Evolutionary conservation across 2,888 invertebrate genomes (phyloP), one percentile per base, ranked within the genome.

Genomic region (Sarcophaga subvicina): DNA sequence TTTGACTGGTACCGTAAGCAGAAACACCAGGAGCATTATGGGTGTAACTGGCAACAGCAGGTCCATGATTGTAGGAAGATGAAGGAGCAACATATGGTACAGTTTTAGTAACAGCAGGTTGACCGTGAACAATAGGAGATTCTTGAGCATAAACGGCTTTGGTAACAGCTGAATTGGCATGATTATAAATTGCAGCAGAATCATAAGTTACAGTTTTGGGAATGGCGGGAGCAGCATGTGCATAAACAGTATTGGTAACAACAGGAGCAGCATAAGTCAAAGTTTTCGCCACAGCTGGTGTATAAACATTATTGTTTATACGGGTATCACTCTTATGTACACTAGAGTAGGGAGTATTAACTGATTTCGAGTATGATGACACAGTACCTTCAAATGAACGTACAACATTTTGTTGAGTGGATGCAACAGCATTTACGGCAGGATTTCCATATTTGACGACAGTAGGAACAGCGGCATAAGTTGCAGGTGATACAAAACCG

Each of bases 271-370:
- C 87, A 72, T 87, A 88, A 92, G 69, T 17, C 2, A 86, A 64
- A 54, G 85, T 85, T 81, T 90, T 90, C 63, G 89, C 87, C 10
- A 89, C 20, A 0, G 89, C 85, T 0, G 91, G 90, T 54, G 76
- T 92, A 85, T 94, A 93, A 20, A 93, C 94, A 90, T 94, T 94
- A 90, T 85, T 85, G 92, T 94, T 94, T 92, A 95, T 93, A 88
- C 95, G 94, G 77, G 95, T 95, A 88, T 95, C 91, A 54, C 90
- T 79, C 92, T 95, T 95, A 91, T 94, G 94, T 54, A 95, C 94
- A 90, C 94, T 95, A 88, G 95, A 95, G 94, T 94, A 95, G 80
- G 95, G 94, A 75, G 95, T 95, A 90, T 95, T 95, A 49, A 95
- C 94, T 78, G 95, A 94, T 92, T 95, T 95, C 89, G 94, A 94